Base-by-base conservation (phyloP, 2,888 invertebrate genomes). In the Seladonia tumulorum region DNA sequence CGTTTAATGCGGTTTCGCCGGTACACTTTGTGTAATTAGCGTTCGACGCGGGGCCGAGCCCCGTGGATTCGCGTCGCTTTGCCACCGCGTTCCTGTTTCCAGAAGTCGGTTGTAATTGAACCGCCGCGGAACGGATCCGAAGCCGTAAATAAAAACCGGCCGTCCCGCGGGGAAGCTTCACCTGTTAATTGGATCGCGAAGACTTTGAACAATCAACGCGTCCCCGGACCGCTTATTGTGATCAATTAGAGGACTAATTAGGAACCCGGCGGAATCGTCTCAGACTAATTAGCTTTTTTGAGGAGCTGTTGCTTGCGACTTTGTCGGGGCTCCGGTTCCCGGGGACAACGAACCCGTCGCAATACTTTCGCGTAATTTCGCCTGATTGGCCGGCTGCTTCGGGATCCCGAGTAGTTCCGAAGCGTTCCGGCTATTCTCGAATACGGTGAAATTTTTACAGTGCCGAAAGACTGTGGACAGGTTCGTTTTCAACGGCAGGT, bases 1-100 rank as follows among this genome's bases (percentile, higher is more conserved):
- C 39, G 63, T 71, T 83, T 71, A 77, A 83, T 83, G 49, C 66
- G 66, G 70, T 77, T 74, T 39, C 53, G 8, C 53, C 63, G 66
- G 29, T 78, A 78, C 60, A 60, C 86, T 86, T 81, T 81, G 75
- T 81, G 75, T 72, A 84, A 86, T 86, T 86, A 84, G 63, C 71
- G 66, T 35, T 71, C 72, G 77, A 77, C 53, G 57, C 5, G 42
- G 5, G 53, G 22, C 53, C 60, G 25, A 14, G 25, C 60, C 14
- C 60, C 14, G 39, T n/a, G 42, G 18, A 12, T 25, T 29, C 42
- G 8, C 57, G 25, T 60, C 57, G 57, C 60, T 60, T 60, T 63
- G 42, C 35, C 53, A 18, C 4, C 2, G 5, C n/a, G 42, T 39
- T 77, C 25, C n/a, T 5, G 47, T 73, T 76, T 76, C 29, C 73